Evolutionary conservation across 2,888 invertebrate genomes (phyloP), one percentile per base, ranked within the genome.

Genomic region (Portevinia maculata): DNA sequence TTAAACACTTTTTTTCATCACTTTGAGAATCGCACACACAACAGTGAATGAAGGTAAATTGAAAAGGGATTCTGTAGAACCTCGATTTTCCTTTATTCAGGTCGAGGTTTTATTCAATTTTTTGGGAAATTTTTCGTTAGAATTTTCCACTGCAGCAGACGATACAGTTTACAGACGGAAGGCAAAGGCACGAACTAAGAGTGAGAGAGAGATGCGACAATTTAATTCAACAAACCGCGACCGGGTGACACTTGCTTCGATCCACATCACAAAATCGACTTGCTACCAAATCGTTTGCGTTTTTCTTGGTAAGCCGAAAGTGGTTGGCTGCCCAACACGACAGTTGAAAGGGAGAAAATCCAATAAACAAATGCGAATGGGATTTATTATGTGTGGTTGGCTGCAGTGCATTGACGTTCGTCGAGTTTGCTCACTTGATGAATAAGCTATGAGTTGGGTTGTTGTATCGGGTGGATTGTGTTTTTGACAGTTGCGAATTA

Each of bases 291-390:
- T 55, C 55, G 62, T 50, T 78, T 60, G 71, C 41, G 52, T 44
- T 76, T 76, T 76, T 76, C 70, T 57, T 76, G 64, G 70, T 64
- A 52, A 41, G 60, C 62, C 48, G 79, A 57, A 46, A 3, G 5
- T 11, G 8, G 34, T 17, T 44, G 24, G 55, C 52, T 70, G 64
- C 73, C 46, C 39, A 41, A 65, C 64, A 78, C 71, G 78, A 71
- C 59, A 55, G 69, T 69, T 64, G 44, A 73, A 78, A 32, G 70
- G 76, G 70, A 79, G 48, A 73, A 78, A 75, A 83, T 78, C 83
- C 83, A 83, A 83, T 83, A 83, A 83, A 83, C 83, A 83, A 83
- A 83, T 73, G 60, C 60, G 57, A 83, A 50, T 73, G 60, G 71
- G 65, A 50, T 41, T 83, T 78, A 15, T 83, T 4, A 21, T 15